phyloP scores from a whole-genome alignment of 2,797 vertebrate genomes.

The Chrysocyon brachyurus region DNA sequence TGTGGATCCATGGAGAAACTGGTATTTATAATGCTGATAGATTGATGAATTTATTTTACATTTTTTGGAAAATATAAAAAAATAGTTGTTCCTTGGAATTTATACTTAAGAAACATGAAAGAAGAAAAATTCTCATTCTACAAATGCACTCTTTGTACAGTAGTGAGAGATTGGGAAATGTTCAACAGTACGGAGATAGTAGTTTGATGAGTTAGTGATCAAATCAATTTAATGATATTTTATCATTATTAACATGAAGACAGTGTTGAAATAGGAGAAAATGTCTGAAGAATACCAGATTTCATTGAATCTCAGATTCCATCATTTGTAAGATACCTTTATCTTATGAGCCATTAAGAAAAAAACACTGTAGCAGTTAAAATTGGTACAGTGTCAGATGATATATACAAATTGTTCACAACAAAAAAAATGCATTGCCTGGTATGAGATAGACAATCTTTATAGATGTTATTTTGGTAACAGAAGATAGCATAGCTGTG shows the following conservation, averaged over 20 bases:
- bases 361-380: neutral
- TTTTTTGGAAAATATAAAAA: neutral
- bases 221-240: constrained; percentile 22
- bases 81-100: neutral
- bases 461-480: neutral
- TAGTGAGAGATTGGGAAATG: neutral
- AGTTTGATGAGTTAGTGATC: neutral
- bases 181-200: neutral
- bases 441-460: neutral
- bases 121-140: neutral
- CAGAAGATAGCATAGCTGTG: neutral
- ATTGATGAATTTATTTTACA: neutral
- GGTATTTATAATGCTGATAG: neutral
- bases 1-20: neutral
- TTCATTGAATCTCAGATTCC: constrained; percentile 37
- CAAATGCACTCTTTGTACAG: neutral
- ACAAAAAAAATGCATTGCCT: neutral
- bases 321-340: neutral
- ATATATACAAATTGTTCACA: neutral
- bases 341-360: neutral
- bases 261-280: neutral
- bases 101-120: constrained; percentile 19
- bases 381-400: neutral
- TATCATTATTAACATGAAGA: neutral
- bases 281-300: neutral